Percentiles rank a stretch among this genome's conserved stretches.
Evolutionary conservation across 1,140 invertebrate species (phyloP).

Genomic region (Lithobius niger): DNA sequence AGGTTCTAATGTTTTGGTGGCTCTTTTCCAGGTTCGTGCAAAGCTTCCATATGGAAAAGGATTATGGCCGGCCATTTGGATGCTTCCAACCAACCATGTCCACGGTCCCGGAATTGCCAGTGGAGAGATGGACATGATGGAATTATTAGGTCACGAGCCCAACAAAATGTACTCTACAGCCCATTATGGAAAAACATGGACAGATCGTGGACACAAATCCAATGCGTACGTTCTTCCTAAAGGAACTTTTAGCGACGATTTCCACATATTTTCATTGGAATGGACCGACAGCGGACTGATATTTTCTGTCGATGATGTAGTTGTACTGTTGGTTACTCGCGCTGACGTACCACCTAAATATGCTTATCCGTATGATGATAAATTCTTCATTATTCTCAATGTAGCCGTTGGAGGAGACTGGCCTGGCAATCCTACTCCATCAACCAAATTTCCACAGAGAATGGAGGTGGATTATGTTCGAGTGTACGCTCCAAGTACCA

Average conservation of each 20-base stretch:
- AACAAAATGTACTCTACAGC: slow-evolving; percentile 2
- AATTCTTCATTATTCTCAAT: slow-evolving; percentile 15
- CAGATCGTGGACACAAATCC: neutral
- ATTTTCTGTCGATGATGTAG: slow-evolving; percentile 14
- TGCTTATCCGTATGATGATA: slow-evolving; percentile 12
- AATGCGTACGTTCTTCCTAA: neutral
- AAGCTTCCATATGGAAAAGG: slow-evolving; percentile 14
- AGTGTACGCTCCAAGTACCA: no score
- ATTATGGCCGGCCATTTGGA: slow-evolving; percentile 15
- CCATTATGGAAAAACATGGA: slow-evolving; percentile 4
- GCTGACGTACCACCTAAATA: neutral
- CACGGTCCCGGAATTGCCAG: slow-evolving; percentile 8
- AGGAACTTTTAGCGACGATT: slow-evolving; percentile 16
- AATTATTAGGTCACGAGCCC: slow-evolving; percentile 10
- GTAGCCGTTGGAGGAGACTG: slow-evolving; percentile 14
- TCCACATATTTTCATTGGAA: slow-evolving; percentile 25
- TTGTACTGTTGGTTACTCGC: neutral
- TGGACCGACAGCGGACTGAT: slow-evolving; percentile 25
- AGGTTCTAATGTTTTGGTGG: no score
- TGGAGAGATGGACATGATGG: slow-evolving; percentile 17
- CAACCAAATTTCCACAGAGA: neutral
- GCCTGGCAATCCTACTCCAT: neutral
- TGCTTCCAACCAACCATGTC: slow-evolving; percentile 2
- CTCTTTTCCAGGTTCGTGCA: slow-evolving; percentile 11
- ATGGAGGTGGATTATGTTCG: slow-evolving; percentile 15